Evolutionary conservation across 2,797 vertebrate genomes (phyloP).

Genomic region (Champsocephalus esox): DNA sequence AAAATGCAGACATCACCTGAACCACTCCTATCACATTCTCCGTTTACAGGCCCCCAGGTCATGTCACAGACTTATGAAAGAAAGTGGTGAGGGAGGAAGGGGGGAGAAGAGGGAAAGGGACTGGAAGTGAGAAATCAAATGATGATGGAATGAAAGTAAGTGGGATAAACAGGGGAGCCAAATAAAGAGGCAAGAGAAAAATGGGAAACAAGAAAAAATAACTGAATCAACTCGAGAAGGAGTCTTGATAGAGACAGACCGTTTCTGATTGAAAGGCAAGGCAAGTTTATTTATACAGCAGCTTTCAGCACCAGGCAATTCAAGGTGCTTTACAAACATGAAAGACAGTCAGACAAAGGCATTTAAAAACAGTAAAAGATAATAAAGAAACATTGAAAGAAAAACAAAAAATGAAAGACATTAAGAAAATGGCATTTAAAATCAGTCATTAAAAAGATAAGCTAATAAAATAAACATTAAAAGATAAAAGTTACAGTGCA

Average conservation of each 20-base stretch:
- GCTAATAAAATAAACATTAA: no score
- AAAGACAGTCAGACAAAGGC: no score
- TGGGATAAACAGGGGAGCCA: conserved; percentile 54
- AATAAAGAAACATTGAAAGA: no score
- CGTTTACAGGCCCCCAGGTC: conserved; percentile 66
- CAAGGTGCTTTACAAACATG: no score
- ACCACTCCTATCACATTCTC: conserved; percentile 59
- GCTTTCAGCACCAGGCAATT: no score
- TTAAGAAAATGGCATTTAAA: no score
- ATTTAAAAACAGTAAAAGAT: no score
- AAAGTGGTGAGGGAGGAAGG: conserved; percentile 38
- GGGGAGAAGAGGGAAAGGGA: conserved; percentile 39
- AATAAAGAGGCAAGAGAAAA: conserved; percentile 50
- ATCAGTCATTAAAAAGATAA: no score
- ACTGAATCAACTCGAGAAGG: conserved; percentile 51
- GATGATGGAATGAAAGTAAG: conserved; percentile 62
- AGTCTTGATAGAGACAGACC: conserved; percentile 40
- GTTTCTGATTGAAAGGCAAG: conserved; percentile 32
- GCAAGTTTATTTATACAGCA: no score
- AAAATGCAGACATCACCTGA: conserved; percentile 44
- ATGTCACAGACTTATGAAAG: conserved; percentile 71
- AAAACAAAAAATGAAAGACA: no score
- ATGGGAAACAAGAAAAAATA: conserved; percentile 32
- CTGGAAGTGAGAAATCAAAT: conserved; percentile 58
- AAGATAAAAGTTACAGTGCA: no score